A percentile compares a stretch with the other conserved stretches of the same genome.
These are phyloP conservation scores for Fukomys damarensis DNA, from an alignment of 2,113 vertebrate species.

Conservation along the genomic window DNA sequence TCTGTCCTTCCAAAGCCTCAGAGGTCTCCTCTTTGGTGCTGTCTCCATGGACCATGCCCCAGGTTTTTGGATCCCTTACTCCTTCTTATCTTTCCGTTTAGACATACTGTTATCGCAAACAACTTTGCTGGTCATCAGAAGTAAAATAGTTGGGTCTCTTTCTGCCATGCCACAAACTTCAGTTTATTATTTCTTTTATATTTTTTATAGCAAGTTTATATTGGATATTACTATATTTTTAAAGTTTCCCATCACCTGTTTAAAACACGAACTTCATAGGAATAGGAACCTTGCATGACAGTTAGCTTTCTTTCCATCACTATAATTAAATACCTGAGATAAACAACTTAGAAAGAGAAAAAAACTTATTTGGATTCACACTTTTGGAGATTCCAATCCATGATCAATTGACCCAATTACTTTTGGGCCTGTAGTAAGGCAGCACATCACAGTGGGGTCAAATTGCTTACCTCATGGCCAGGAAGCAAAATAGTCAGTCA, in stretches of 20 bases:
- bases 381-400: no score
- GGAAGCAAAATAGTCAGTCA: not conserved
- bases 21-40: not conserved
- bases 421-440: no score
- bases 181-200: not conserved
- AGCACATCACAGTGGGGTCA: no score
- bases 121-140: not conserved
- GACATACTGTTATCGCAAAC: not conserved
- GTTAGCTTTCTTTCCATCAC: not conserved
- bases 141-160: not conserved
- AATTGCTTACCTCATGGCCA: not conserved
- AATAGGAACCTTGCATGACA: not conserved
- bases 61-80: not conserved
- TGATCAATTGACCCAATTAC: no score
- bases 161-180: not conserved
- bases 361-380: no score
- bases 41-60: no score
- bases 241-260: not conserved
- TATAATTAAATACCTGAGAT: no score
- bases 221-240: not conserved
- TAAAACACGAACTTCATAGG: not conserved
- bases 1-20: not conserved
- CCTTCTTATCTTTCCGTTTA: not conserved
- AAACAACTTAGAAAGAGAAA: no score
- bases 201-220: not conserved